Base-by-base conservation (phyloP, 2,888 invertebrate species). In the Euproctis similis region DNA sequence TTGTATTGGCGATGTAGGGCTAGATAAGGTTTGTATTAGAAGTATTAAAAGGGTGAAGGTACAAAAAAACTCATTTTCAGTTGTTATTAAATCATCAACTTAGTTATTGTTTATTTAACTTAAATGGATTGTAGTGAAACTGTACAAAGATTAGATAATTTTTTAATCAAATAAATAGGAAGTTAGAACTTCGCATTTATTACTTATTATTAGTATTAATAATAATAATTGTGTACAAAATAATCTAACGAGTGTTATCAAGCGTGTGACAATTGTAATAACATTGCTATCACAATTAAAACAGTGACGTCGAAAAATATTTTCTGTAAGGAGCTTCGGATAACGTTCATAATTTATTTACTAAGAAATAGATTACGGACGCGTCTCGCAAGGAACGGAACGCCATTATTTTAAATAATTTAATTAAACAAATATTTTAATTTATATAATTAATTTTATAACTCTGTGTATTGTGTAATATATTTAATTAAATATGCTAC, bases 401-500 rank as follows among this genome's bases (percentile, higher is more conserved):
- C 58, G 52, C 46, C 54, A 54, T 52, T 42, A 54, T 46, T 26
- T 28, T 61, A 46, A 19, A 11, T 11, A 8, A 4, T 21, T 52
- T 46, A 51, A 11, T 17, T 22, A 17, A 12, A 5, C n/a, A n/a
- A n/a, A n/a, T n/a, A n/a, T 51, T 39, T 53, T 43, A 46, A 44
- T 42, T 44, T 45, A 41, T 43, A n/a, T n/a, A n/a, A n/a, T n/a
- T 45, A 28, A 39, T 13, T 26, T 9, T 26, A 39, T 31, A 31
- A 14, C 14, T 4, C 4, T 4, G 6, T 14, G 4, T 14, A 14
- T 4, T 14, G 4, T 4, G 14, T 14, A 6, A 14, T 14, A 14
- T 4, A 14, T 14, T 43, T 27, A n/a, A n/a, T 32, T 34, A 39
- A 50, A 34, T 55, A 80, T 81, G 81, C 67, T 76, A 42, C 63